These are phyloP conservation scores for Tragelaphus buxtoni DNA, from an alignment of 2,113 vertebrate genomes.

Conservation along the genomic window DNA sequence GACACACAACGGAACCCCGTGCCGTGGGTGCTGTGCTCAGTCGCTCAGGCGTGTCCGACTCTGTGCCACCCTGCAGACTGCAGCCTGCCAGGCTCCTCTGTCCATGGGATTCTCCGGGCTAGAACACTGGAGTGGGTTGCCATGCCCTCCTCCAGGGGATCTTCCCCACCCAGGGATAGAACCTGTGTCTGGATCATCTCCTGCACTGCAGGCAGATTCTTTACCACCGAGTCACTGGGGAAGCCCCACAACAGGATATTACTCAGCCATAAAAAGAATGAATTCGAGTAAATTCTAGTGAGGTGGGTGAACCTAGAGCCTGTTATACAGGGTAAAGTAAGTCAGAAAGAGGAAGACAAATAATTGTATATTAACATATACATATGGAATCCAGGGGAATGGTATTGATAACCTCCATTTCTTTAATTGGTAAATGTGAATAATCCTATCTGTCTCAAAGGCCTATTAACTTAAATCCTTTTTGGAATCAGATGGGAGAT, in stretches of 20 bases:
- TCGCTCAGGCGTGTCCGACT: background rate
- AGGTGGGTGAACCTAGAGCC: background rate
- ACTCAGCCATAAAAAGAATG: background rate
- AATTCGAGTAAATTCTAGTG: background rate
- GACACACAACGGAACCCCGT: background rate
- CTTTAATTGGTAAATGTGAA: background rate
- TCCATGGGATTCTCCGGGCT: background rate
- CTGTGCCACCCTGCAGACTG: background rate
- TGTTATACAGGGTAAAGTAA: background rate
- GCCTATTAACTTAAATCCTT: background rate
- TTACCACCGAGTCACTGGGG: background rate
- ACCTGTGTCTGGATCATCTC: background rate
- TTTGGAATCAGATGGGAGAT: background rate
- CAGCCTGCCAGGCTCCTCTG: rapidly evolving
- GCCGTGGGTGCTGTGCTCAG: background rate
- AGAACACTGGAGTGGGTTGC: background rate
- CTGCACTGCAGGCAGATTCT: background rate
- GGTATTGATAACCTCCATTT: background rate
- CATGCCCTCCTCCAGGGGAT: background rate
- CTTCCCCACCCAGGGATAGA: background rate
- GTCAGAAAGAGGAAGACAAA: background rate
- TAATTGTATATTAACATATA: background rate
- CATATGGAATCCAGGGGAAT: background rate
- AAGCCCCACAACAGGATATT: background rate
- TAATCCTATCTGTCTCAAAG: background rate